Conservation (phyloP, 2,888 invertebrate species). For the Unio delphinus region DNA sequence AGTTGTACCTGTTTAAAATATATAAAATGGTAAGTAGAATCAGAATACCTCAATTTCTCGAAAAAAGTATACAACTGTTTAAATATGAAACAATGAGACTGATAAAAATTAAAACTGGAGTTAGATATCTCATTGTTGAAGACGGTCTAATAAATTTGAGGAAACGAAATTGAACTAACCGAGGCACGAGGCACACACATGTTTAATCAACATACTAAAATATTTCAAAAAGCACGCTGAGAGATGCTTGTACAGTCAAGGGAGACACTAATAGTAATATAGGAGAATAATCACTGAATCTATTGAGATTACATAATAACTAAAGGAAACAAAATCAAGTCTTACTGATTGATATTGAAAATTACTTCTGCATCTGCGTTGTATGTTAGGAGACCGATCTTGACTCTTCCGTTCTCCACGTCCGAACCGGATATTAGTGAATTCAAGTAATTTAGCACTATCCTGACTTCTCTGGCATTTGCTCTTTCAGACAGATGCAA, state of each 20-base stretch:
- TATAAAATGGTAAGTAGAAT: neutral
- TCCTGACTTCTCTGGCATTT: slow-evolving; percentile 27
- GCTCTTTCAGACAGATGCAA: slow-evolving; percentile 44
- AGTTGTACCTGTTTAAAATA: slow-evolving; percentile 18
- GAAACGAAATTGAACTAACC: too few relatives aligned
- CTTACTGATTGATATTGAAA: slow-evolving; percentile 39
- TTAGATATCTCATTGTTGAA: too few relatives aligned
- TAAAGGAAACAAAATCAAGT: neutral
- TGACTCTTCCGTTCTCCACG: slow-evolving; percentile 43
- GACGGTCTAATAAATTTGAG: too few relatives aligned
- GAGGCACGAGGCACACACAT: too few relatives aligned
- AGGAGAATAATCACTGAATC: too few relatives aligned
- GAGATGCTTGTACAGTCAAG: too few relatives aligned
- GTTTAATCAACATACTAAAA: too few relatives aligned
- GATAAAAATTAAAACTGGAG: too few relatives aligned
- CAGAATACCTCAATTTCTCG: neutral
- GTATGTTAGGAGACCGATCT: slow-evolving; percentile 42
- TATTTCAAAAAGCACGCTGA: too few relatives aligned
- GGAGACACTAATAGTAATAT: too few relatives aligned
- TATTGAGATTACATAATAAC: neutral
- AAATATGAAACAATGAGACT: too few relatives aligned
- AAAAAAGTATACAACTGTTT: too few relatives aligned
- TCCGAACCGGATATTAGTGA: slow-evolving; percentile 39
- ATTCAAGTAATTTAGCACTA: slow-evolving; percentile 37
- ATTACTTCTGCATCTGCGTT: slow-evolving; percentile 28